Evolutionary conservation across 2,888 invertebrate genomes (phyloP), one percentile per base, ranked within the genome.

Genomic region (Timema cristinae): DNA sequence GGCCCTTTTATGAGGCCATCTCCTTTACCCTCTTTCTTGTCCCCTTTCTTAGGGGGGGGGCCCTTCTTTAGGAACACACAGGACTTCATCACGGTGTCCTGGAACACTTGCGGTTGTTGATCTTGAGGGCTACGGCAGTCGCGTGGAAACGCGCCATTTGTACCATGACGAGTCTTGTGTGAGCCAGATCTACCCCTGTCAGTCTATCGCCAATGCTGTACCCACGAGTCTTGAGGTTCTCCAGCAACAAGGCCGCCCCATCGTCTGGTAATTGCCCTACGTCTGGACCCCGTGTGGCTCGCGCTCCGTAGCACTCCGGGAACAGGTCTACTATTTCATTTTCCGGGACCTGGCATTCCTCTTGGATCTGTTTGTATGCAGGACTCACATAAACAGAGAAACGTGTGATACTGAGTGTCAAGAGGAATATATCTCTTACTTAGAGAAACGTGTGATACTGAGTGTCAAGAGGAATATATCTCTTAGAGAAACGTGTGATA

Each of bases 81-180:
- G 11, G 68, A 51, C 54, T 68, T 68, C 11, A 68, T 51, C 32
- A 68, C 49, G n/a, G 49, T 79, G 49, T 81, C 77, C 13, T 84
- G 75, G 77, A 83, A 86, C 7, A 80, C 79, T 59, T 82, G 77
- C 0, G 86, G 85, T 83, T 81, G 16, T 83, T 81, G 0, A 82
- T 73, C 66, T 86, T 85, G 72, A 86, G 78, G 0, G 86, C 88
- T n/a, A 89, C 84, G 0, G 87, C 85, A n/a, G 87, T 80, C 0
- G 87, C 86, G 77, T 89, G 88, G 76, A 86, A 87, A 75, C 83
- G 81, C 0, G 87, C 88, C 76, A 88, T 76, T 63, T 85, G 81
- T 66, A 81, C 78, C 0, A 88, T 77, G 6, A 86, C 82, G 0
- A 86, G 72, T 70, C 79, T 81, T 0, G 85, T 81, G 66, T 86